A percentile compares a stretch with the other conserved stretches of the same genome.
phyloP scores from a whole-genome alignment of 2,797 vertebrate genomes.

The Galagoides demidoff region DNA sequence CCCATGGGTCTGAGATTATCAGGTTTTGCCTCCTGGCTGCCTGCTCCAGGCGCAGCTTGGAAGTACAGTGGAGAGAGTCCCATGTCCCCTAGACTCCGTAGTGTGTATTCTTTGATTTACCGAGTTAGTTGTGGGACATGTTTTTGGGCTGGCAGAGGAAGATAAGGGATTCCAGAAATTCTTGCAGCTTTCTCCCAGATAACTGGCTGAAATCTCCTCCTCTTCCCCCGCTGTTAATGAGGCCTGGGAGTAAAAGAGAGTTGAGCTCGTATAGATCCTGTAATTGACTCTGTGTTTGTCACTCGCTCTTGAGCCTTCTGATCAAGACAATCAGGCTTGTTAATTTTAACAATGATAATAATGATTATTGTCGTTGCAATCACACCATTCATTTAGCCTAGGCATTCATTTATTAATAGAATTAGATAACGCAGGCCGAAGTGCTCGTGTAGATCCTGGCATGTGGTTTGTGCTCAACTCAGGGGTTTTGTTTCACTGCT shows the following conservation, averaged over 20 bases:
- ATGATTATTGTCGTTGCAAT: neutral
- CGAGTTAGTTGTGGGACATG: slow-evolving; percentile 40
- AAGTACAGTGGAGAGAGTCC: neutral
- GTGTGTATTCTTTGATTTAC: slow-evolving; percentile 1
- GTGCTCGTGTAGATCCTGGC: neutral
- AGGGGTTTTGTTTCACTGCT: neutral
- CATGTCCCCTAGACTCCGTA: neutral
- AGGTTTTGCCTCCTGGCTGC: neutral
- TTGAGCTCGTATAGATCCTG: neutral
- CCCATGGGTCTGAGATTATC: no score
- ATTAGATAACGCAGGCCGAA: neutral
- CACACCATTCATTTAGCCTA: neutral
- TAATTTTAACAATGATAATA: slow-evolving; percentile 36
- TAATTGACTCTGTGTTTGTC: slow-evolving; percentile 49
- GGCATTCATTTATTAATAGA: neutral
- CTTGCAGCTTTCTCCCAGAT: slow-evolving; percentile 35
- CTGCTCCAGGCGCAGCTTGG: neutral
- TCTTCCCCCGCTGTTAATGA: neutral
- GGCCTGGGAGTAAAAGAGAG: neutral
- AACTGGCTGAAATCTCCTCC: neutral
- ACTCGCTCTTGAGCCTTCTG: neutral
- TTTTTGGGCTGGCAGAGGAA: slow-evolving; percentile 59
- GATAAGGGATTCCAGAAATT: slow-evolving; percentile 81
- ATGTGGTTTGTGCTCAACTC: neutral
- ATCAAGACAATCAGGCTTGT: neutral